Evolutionary conservation across 2,113 vertebrate species (phyloP).

Genomic region (Spermophilus dauricus): DNA sequence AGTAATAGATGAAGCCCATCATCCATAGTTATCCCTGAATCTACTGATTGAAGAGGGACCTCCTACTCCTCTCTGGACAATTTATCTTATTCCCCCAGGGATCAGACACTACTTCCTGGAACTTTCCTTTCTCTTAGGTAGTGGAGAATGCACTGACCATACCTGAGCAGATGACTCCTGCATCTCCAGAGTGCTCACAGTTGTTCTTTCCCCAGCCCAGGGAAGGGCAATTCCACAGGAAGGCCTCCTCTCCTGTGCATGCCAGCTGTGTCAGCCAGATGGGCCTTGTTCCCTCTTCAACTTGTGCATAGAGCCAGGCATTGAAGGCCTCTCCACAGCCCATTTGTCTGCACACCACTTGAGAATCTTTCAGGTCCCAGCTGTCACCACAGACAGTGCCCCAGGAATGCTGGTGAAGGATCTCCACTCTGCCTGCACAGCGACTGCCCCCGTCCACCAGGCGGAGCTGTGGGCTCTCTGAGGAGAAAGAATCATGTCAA

Average conservation of each 20-base stretch:
- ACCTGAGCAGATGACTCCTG: slow-evolving; percentile 6
- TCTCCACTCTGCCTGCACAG: slow-evolving; percentile 86
- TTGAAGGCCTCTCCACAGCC: slow-evolving; percentile 22
- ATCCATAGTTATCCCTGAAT: not conserved
- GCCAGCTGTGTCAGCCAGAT: not conserved
- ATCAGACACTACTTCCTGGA: not conserved
- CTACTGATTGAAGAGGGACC: not conserved
- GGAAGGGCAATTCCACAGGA: slow-evolving; percentile 8
- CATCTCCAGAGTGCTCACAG: not conserved
- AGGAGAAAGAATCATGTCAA: slow-evolving; percentile 14
- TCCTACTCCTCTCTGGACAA: not conserved
- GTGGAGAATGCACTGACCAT: not conserved
- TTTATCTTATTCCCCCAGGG: not conserved
- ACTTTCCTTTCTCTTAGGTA: not conserved
- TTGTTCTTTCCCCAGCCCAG: not conserved
- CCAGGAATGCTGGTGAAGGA: slow-evolving; percentile 72
- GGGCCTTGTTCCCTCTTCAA: not conserved
- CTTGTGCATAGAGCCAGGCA: fast-evolving
- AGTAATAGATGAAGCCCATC: too few relatives aligned
- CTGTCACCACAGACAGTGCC: slow-evolving; percentile 41
- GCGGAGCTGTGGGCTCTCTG: slow-evolving; percentile 79
- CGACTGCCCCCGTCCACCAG: slow-evolving; percentile 75
- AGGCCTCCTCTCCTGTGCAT: slow-evolving; percentile 51
- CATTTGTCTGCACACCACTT: slow-evolving; percentile 63
- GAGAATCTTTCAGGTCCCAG: slow-evolving; percentile 49